These are phyloP conservation scores for Theristus sp. DNA, from an alignment of 2,888 invertebrate genomes.

Conservation along the genomic window DNA sequence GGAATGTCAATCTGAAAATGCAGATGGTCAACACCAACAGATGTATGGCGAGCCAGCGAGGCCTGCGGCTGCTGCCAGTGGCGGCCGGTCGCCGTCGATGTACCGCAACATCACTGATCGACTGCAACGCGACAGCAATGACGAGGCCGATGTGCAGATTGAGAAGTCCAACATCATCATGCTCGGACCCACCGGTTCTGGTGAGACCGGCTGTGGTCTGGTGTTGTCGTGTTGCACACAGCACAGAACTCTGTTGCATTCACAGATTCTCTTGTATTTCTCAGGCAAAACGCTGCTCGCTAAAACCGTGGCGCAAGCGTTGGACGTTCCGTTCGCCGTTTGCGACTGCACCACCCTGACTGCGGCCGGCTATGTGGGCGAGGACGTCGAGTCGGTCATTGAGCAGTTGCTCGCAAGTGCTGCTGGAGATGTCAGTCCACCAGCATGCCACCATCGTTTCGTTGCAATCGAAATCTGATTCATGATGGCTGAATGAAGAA, in stretches of 20 bases:
- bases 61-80: no score
- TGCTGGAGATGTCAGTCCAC: conserved; percentile 72
- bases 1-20: no score
- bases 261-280: no score
- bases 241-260: no score
- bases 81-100: conserved; percentile 42
- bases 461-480: no score
- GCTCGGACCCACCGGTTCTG: conserved; percentile 83
- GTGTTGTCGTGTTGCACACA: conserved; percentile 9
- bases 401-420: conserved; percentile 82
- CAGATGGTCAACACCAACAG: no score
- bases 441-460: no score
- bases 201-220: conserved; percentile 19
- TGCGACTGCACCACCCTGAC: conserved; percentile 92
- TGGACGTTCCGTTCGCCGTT: conserved; percentile 96
- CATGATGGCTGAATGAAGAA: no score
- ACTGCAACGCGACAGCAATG: no score
- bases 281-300: conserved; percentile 92
- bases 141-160: no score
- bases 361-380: conserved; percentile 91
- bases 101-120: no score
- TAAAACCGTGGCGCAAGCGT: conserved; percentile 85
- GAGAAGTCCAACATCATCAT: conserved; percentile 90
- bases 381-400: conserved; percentile 94
- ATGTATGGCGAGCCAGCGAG: no score